Evolutionary conservation across 2,888 invertebrate genomes (phyloP), one percentile per base, ranked within the genome.

Genomic region (Salticus scenicus): DNA sequence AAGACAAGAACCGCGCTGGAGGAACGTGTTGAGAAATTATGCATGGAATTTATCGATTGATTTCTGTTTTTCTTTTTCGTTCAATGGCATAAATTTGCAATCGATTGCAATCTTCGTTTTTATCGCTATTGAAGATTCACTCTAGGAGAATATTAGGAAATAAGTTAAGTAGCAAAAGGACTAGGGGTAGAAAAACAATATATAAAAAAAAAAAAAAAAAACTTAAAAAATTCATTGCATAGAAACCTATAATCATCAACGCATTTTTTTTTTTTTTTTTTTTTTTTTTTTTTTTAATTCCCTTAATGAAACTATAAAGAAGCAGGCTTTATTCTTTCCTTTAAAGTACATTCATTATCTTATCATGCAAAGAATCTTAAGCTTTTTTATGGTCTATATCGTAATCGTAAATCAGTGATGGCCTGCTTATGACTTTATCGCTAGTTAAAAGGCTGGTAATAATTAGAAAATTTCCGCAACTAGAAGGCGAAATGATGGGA

Each of bases 11-110:
- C 57, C 1, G 4, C 57, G 20, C 7, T 17, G 17, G 24, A 24
- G 57, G 57, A 47, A 57, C 12, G 57, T 57, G 57, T 57, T 57
- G 57, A 24, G 57, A 57, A 57, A 57, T 57, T 57, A 57, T 57
- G 57, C 57, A 24, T 17, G 57, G 57, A 57, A 57, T 57, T 57
- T 57, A 57, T 57, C 57, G 57, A 57, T 57, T 57, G 57, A 57
- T 57, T 57, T 24, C 57, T 57, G 20, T 24, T 57, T 57, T 57
- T 57, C 24, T 57, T 47, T 57, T 57, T 57, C 57, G 24, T n/a
- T 57, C 20, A 24, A 24, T 57, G 57, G 57, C 57, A 57, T 57
- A 20, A 57, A 24, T 57, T 57, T 24, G 20, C 14, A 57, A 57
- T 57, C 57, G 57, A 57, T 57, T 20, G 57, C 57, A 24, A 7